Evolutionary conservation across 2,888 invertebrate genomes (phyloP).

Genomic region (Crocallis elinguaria): DNA sequence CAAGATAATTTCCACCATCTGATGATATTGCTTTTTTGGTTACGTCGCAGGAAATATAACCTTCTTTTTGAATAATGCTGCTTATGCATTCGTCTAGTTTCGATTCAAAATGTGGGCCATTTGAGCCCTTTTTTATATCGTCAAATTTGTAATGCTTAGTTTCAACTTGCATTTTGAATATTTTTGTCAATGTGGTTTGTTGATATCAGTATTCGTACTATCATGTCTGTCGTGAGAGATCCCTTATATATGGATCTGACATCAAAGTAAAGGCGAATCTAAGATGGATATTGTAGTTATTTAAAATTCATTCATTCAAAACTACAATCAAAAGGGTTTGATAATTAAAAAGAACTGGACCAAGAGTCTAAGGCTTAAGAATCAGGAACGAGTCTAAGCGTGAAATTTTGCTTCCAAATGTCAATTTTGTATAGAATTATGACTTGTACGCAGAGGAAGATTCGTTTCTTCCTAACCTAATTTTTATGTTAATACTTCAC

Average conservation of each 20-base stretch:
- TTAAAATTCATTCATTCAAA: background rate
- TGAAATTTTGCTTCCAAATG: no score
- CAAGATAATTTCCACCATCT: constrained; percentile 59
- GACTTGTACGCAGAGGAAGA: no score
- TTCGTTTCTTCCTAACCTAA: no score
- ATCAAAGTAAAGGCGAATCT: constrained; percentile 12
- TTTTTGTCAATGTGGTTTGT: background rate
- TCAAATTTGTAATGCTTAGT: constrained; percentile 13
- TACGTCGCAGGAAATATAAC: constrained; percentile 43
- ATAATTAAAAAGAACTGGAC: no score
- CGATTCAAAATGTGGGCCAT: constrained; percentile 5
- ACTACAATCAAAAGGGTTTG: no score
- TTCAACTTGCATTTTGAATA: constrained; percentile 20
- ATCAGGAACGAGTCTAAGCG: no score
- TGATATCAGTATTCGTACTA: constrained; percentile 4
- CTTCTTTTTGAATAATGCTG: constrained; percentile 39
- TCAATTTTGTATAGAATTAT: no score
- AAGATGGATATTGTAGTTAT: background rate
- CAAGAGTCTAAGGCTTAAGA: no score
- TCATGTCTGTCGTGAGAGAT: background rate
- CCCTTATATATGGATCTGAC: constrained; percentile 20
- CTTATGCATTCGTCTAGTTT: constrained; percentile 38
- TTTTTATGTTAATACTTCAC: no score
- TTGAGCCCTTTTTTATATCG: background rate
- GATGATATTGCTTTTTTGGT: constrained; percentile 40